phyloP scores from a whole-genome alignment of 2,797 vertebrate genomes.

The Neoniphon sammara region DNA sequence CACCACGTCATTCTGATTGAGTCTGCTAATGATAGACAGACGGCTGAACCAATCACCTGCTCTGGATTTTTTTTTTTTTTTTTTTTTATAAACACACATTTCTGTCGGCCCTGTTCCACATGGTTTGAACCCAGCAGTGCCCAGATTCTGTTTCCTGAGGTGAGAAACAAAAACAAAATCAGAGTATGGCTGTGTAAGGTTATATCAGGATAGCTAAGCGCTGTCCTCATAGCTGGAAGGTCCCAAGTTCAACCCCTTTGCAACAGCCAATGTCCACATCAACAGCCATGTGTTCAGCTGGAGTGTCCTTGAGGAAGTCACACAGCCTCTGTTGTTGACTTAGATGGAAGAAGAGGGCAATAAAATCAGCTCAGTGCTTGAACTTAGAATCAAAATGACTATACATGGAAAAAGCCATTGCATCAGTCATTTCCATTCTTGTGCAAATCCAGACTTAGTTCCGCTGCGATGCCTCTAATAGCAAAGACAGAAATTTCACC shows the following conservation, averaged over 20 bases:
- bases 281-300: conserved; percentile 28
- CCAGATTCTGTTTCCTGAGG: too few relatives aligned
- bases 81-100: too few relatives aligned
- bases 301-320: not conserved
- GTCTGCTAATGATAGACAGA: too few relatives aligned
- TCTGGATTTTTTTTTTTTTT: too few relatives aligned
- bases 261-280: conserved; percentile 32
- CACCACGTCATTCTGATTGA: too few relatives aligned
- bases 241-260: conserved; percentile 44
- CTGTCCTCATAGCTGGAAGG: conserved; percentile 17
- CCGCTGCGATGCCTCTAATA: not conserved
- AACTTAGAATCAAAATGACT: conserved; percentile 33
- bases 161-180: too few relatives aligned
- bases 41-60: too few relatives aligned
- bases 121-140: too few relatives aligned
- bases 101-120: too few relatives aligned
- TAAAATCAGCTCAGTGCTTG: not conserved
- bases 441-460: conserved; percentile 21
- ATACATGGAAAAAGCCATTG: conserved; percentile 6
- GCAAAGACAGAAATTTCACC: conserved; percentile 7
- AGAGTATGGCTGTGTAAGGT: too few relatives aligned
- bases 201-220: not conserved
- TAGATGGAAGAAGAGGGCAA: not conserved
- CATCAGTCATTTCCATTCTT: conserved; percentile 14
- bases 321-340: conserved; percentile 8